A percentile compares a stretch with the other conserved stretches of the same genome.
These are phyloP conservation scores for Ophraella communa DNA, from an alignment of 2,888 invertebrate genomes.

Conservation along the genomic window DNA sequence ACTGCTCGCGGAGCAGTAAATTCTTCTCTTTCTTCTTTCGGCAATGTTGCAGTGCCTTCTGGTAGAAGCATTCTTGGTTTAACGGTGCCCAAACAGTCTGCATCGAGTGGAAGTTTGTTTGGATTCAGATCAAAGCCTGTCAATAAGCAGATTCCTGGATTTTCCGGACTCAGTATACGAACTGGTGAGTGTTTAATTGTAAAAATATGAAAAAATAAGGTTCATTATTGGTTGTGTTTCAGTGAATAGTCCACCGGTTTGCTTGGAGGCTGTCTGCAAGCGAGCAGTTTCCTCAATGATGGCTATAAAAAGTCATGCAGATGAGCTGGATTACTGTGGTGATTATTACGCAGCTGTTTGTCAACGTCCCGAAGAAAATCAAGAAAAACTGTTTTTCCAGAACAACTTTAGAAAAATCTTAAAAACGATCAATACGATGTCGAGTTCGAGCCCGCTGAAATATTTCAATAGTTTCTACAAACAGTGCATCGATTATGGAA, in stretches of 20 bases:
- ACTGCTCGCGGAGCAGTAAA: no score
- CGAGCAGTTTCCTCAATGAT: not conserved
- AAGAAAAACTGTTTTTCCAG: not conserved
- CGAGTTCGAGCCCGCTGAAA: not conserved
- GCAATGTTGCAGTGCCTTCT: no score
- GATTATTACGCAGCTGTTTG: not conserved
- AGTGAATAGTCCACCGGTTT: not conserved
- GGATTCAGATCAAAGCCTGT: not conserved
- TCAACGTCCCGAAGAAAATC: not conserved
- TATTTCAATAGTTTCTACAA: not conserved
- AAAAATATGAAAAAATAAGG: no score
- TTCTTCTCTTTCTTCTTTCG: no score
- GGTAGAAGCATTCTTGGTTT: not conserved
- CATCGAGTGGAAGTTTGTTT: not conserved
- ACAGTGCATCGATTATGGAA: not conserved
- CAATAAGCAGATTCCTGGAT: not conserved
- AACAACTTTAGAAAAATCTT: not conserved
- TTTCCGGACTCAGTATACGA: not conserved
- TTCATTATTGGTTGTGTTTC: not conserved
- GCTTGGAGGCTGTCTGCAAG: not conserved
- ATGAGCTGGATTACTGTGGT: not conserved
- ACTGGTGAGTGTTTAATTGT: not conserved
- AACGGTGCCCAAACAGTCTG: no score
- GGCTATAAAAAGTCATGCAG: not conserved
- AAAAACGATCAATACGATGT: not conserved